Evolutionary conservation across 2,797 vertebrate genomes (phyloP), one percentile per base, ranked within the genome.

Genomic region (Megaceryle alcyon): DNA sequence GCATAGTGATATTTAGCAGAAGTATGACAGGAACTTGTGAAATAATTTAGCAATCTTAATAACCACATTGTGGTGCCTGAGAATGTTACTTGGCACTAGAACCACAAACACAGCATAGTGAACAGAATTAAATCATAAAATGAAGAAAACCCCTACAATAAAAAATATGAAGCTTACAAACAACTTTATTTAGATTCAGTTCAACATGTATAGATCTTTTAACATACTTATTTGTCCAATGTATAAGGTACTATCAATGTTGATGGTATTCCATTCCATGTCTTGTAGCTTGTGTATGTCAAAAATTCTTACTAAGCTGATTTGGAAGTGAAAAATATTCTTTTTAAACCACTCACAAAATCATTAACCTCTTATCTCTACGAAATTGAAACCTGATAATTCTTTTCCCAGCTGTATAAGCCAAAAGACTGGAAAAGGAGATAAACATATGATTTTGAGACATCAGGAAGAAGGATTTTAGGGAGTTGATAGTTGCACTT

Each of bases 221-320:
- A 81, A 28, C 4, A 23, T n/a, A 64, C 4, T 59, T 53, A 23
- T 46, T 66, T 48, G 12, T 31, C 14, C 71, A 60, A 43, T 28
- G 46, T 1, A 1, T n/a, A 68, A 39, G 8, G 3, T 31, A 48
- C 5, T 37, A 31, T n/a, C 2, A 41, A 23, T 18, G 2, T 6
- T 41, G 14, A 26, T 39, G 17, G 5, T 53, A 39, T 85, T 44
- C 28, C 12, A 25, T 44, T 78, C 6, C 8, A 35, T 41, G 3
- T 49, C 3, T 56, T 73, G 29, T 51, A 70, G 20, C 6, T 59
- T 4, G 1, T 18, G 12, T 16, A 8, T 35, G 22, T 56, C 22
- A 76, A 76, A 54, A 73, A 51, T 26, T 48, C 20, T 66, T 75
- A 26, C 10, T 33, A 23, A 60, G 5, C 2, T 63, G 7, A 61